These are phyloP conservation scores for Cerastis leucographa DNA, from an alignment of 2,888 invertebrate genomes.

Conservation along the genomic window DNA sequence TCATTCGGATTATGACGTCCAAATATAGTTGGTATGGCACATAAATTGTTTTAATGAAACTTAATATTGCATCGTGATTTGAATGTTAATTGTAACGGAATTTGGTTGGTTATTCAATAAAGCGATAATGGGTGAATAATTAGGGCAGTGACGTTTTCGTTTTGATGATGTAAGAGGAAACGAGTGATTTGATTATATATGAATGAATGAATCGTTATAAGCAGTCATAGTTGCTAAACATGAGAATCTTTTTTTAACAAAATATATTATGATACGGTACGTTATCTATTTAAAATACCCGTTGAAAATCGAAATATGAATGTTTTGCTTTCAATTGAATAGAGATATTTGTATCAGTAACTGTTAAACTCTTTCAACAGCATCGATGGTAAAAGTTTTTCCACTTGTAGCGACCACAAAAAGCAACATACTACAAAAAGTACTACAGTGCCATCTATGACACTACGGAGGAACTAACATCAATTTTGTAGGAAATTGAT, in stretches of 20 bases:
- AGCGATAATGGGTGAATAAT: conserved; percentile 1
- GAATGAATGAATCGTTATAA: neutral
- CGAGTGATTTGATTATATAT: neutral
- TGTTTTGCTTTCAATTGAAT: neutral
- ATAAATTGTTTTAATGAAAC: conserved; percentile 55
- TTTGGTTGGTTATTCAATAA: conserved; percentile 12
- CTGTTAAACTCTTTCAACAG: too few species aligned
- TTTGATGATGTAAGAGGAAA: neutral
- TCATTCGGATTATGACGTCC: conserved; percentile 51
- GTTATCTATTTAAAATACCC: neutral
- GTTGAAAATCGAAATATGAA: neutral
- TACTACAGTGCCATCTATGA: too few species aligned
- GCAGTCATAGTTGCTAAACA: neutral
- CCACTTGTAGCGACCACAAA: too few species aligned
- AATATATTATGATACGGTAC: neutral
- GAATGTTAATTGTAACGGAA: conserved; percentile 30
- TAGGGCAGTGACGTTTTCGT: neutral
- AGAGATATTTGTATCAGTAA: too few species aligned
- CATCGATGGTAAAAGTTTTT: too few species aligned
- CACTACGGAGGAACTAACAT: too few species aligned
- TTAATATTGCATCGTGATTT: conserved; percentile 40
- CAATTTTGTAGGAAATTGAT: too few species aligned
- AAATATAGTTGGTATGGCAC: conserved; percentile 55
- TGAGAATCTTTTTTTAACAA: neutral
- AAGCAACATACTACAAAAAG: too few species aligned